Base-by-base conservation (phyloP, 2,797 vertebrate genomes). In the Xiphophorus birchmanni region DNA sequence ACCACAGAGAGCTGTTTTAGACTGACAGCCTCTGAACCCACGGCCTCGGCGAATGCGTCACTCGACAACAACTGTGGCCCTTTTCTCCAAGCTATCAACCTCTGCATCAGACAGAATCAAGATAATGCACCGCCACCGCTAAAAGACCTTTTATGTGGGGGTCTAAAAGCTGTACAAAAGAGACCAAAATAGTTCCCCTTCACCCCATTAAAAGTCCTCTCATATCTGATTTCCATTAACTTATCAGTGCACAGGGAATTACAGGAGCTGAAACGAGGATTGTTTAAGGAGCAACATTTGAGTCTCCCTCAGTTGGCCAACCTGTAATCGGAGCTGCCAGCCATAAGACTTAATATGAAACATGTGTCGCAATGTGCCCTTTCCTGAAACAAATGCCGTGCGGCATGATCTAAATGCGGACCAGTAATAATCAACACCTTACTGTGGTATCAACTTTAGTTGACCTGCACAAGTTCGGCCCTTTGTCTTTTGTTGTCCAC, bases 361-460 rank as follows among this genome's bases (percentile, higher is more conserved):
- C 76, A 77, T 63, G 80, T 73, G 29, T n/a, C 1, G 45, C 80
- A 74, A 79, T 69, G 71, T 75, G 77, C 23, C 77, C 76, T 76
- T 77, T 56, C 13, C 78, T 73, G 44, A 85, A 83, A 91, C 80
- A 92, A 85, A 91, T 86, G 86, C 81, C 74, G 78, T n/a, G 77
- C 44, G 65, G 89, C 71, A 77, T 52, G 78, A 84, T 87, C 92
- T 93, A 93, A 94, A 95, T 88, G 87, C 74, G 82, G 89, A 93
- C 75, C 75, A 81, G 60, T 74, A 88, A 91, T 87, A 90, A 94
- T 91, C 83, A 93, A 92, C 93, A 90, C 88, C 85, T 63, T 50
- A 60, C 54, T 81, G 37, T 74, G 79, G 73, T 50, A 65, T 32
- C 74, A 80, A 54, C 84, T 75, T 56, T 17, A 63, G 52, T 21